Percentiles rank a stretch among this genome's conserved stretches.
phyloP scores from a whole-genome alignment of 2,113 vertebrate genomes.

The Chionis minor region DNA sequence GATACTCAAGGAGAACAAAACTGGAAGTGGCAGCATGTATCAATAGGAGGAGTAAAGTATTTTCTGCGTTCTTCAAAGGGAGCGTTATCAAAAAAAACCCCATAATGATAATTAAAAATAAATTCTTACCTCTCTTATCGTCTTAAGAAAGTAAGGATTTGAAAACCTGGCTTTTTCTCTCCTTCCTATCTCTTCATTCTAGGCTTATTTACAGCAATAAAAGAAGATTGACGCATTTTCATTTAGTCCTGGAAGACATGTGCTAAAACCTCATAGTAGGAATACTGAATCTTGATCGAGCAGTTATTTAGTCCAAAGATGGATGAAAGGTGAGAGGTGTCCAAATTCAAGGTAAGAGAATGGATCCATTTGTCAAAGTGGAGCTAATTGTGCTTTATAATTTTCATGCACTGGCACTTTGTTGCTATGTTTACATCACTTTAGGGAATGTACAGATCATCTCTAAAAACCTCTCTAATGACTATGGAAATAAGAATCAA shows the following conservation, averaged over 20 bases:
- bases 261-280: not conserved
- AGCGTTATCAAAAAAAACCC: not conserved
- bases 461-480: not conserved
- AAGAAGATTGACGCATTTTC: not conserved
- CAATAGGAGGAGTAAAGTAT: not conserved
- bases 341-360: not conserved
- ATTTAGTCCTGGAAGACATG: not conserved
- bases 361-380: not conserved
- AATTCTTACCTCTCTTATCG: not conserved
- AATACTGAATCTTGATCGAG: not conserved
- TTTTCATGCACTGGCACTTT: not conserved
- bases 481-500: slow-evolving; percentile 14
- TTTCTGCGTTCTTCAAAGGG: not conserved
- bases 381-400: not conserved
- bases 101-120: not conserved
- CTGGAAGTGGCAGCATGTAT: not conserved
- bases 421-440: not conserved
- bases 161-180: not conserved
- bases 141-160: not conserved
- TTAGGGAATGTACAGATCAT: not conserved
- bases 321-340: not conserved
- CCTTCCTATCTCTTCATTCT: not conserved
- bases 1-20: not conserved
- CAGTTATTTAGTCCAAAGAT: not conserved
- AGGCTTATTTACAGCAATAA: not conserved